These are phyloP conservation scores for Drosophila tropicalis DNA, from an alignment of 1,140 invertebrate species.

Conservation along the genomic window DNA sequence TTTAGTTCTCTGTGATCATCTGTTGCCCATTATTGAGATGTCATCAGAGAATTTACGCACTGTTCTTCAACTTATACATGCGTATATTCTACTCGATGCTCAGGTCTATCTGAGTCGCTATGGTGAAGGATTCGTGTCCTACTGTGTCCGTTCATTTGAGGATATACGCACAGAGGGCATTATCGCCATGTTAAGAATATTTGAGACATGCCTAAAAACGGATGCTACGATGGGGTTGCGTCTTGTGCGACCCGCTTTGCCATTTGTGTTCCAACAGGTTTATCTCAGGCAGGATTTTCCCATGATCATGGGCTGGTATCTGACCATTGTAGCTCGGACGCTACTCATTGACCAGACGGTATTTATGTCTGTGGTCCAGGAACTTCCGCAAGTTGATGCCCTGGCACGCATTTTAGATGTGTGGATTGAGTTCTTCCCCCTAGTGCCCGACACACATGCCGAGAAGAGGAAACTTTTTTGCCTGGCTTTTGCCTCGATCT, in stretches of 20 bases:
- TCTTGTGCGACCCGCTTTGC: conserved; percentile 87
- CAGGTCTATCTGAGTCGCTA: conserved; percentile 89
- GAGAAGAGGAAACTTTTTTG: conserved; percentile 92
- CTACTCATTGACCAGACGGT: conserved; percentile 89
- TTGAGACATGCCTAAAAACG: conserved; percentile 88
- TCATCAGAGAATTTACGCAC: conserved; percentile 91
- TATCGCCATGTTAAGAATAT: conserved; percentile 88
- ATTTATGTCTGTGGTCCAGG: conserved; percentile 87
- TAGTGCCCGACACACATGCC: conserved; percentile 89
- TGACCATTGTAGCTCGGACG: conserved; percentile 90
- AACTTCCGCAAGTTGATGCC: conserved; percentile 85
- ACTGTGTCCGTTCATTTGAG: conserved; percentile 88
- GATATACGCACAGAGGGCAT: conserved; percentile 93
- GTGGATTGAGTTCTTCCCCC: conserved; percentile 92
- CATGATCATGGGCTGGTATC: conserved; percentile 89
- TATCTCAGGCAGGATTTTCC: conserved; percentile 88
- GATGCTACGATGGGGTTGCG: conserved; percentile 86
- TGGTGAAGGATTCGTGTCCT: conserved; percentile 87
- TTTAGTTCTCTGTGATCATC: conserved; percentile 90
- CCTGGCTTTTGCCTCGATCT: conserved; percentile 91
- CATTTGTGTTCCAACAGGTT: conserved; percentile 87
- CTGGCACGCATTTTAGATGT: conserved; percentile 89
- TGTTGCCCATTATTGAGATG: conserved; percentile 90
- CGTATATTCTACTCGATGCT: conserved; percentile 92
- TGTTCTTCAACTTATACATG: conserved; percentile 91